Evolutionary conservation across 2,888 invertebrate genomes (phyloP), one percentile per base, ranked within the genome.

Genomic region (Oscheius sp.): DNA sequence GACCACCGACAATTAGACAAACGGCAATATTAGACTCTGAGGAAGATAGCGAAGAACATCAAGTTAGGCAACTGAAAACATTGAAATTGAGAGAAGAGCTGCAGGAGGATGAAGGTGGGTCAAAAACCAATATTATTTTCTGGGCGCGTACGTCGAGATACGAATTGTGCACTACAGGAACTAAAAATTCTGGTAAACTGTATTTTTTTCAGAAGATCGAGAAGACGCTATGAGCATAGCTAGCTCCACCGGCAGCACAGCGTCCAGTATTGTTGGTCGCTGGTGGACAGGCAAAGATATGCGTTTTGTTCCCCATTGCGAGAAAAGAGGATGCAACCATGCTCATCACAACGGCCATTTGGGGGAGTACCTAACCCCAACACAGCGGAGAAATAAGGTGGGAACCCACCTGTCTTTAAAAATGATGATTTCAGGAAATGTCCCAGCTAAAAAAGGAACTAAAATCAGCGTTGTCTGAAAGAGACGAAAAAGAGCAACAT

Each of bases 241-340:
- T 7, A 80, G 80, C 41, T 86, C 87, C 2, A 81, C 78, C 27
- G 81, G 83, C 25, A 84, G 84, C 72, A 74, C 81, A 2, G 69
- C 78, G 21, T 85, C 86, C 2, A 79, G 78, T 27, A 82, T 87
- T 21, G 85, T 85, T 27, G 86, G 86, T n/a, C 73, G 85, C 35
- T 87, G 87, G 87, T 87, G 87, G 87, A 84, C 82, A 59, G 87
- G 86, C 5, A 87, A 87, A 73, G 84, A 84, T 58, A 86, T 84
- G 29, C 79, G 84, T 72, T 87, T 80, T 74, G 83, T 86, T 13
- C 81, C 86, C 6, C 87, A 87, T 72, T 87, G 87, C 59, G 82
- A 84, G 68, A 85, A 83, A 59, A 77, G 82, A 13, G 86, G 86
- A 1, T 85, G 84, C 70, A 81, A 83, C 73, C 87, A 87, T 72